Percentiles rank a stretch among this genome's conserved stretches.
phyloP scores from a whole-genome alignment of 2,797 vertebrate genomes.

The Salmo trutta region DNA sequence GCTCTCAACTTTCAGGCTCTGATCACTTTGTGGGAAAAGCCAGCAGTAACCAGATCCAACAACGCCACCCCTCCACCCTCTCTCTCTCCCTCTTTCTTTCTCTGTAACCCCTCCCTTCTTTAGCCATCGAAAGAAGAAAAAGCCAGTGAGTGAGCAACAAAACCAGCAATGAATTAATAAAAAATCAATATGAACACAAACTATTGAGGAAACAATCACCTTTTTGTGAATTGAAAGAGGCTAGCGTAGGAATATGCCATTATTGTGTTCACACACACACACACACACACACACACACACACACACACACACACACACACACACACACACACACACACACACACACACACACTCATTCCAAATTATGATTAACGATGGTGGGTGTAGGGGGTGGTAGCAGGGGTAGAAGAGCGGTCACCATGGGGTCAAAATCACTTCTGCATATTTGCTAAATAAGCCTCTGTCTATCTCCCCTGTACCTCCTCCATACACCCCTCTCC shows the following conservation, averaged over 20 bases:
- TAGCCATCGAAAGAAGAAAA: conserved; percentile 29
- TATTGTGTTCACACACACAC: conserved; percentile 52
- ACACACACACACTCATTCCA: conserved; percentile 56
- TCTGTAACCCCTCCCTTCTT: conserved; percentile 6
- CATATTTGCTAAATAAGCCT: conserved; percentile 73
- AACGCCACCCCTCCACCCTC: conserved; percentile 35
- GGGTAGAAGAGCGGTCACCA: conserved; percentile 53
- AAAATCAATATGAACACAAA: conserved; percentile 51
- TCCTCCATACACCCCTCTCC: conserved; percentile 28
- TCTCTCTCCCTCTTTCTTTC: conserved; percentile 30
- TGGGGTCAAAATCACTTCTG: conserved; percentile 74
- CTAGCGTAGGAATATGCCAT: conserved; percentile 39
- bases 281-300: conserved; percentile 3
- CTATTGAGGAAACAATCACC: conserved; percentile 38
- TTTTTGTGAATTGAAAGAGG: conserved; percentile 47
- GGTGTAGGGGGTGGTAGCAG: conserved; percentile 35
- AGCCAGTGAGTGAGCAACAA: conserved; percentile 26
- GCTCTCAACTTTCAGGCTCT: conserved; percentile 79
- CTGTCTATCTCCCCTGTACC: conserved; percentile 22
- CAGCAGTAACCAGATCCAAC: conserved; percentile 76
- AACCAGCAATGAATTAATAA: conserved; percentile 42
- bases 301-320: neutral
- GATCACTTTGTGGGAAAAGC: conserved; percentile 81
- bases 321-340: conserved; percentile 7
- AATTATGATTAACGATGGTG: conserved; percentile 70